A percentile compares a stretch with the other conserved stretches of the same genome.
Evolutionary conservation across 35 echinoderm and acorn worm genomes (phyloP).

Genomic region (Patiria miniata): DNA sequence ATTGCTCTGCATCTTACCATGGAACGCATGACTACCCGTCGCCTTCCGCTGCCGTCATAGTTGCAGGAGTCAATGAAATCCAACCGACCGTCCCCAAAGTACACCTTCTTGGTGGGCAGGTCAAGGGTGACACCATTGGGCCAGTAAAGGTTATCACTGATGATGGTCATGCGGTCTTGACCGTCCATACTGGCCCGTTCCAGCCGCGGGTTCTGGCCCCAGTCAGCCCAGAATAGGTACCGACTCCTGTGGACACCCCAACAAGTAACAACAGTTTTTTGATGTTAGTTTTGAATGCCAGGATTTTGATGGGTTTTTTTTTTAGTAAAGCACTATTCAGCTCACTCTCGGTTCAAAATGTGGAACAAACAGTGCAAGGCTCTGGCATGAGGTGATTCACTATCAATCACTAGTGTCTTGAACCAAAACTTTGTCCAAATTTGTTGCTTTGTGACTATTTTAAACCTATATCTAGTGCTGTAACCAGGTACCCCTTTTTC

Average conservation of each 20-base stretch:
- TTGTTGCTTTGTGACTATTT: no score
- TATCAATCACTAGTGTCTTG: no score
- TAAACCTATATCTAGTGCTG: no score
- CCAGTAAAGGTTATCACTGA: constrained; percentile 47
- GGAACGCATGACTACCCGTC: neutral
- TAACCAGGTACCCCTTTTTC: no score
- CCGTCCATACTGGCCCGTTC: constrained; percentile 80
- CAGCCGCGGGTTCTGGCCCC: constrained; percentile 42
- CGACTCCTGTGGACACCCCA: constrained; percentile 53
- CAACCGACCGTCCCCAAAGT: constrained; percentile 58
- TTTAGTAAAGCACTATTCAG: no score
- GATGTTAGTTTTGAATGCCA: neutral
- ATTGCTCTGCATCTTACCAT: constrained; percentile 11
- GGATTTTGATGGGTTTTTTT: neutral
- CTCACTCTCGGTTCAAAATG: no score
- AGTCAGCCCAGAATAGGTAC: constrained; percentile 72
- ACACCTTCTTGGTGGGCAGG: constrained; percentile 59
- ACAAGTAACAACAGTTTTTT: neutral
- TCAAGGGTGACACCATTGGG: constrained; percentile 71
- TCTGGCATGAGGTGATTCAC: no score
- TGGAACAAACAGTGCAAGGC: no score
- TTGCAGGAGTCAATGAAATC: constrained; percentile 78
- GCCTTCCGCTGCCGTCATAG: constrained; percentile 63
- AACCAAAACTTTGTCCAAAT: no score
- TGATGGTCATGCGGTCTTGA: constrained; percentile 50